A percentile compares a stretch with the other conserved stretches of the same genome.
phyloP scores from a whole-genome alignment of 2,113 vertebrate genomes.

The Egretta garzetta region DNA sequence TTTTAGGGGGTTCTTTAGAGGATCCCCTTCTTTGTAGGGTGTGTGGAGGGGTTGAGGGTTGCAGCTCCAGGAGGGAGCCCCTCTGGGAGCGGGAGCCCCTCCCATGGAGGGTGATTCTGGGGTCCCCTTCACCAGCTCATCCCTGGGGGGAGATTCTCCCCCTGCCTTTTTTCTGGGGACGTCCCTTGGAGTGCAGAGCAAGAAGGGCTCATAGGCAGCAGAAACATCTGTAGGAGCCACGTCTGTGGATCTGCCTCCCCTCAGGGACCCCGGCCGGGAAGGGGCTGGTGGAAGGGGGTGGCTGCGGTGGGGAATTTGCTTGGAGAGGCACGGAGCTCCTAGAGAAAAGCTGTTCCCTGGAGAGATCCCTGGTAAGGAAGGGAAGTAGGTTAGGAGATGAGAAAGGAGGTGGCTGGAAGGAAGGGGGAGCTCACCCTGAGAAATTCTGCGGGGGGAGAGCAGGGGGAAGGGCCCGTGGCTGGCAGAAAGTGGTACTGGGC shows the following conservation, averaged over 20 bases:
- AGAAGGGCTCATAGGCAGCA: not conserved
- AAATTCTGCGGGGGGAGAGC: too few relatives aligned
- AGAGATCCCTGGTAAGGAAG: not conserved
- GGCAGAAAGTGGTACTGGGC: not conserved
- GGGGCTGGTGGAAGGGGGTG: not conserved
- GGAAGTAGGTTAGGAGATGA: not conserved
- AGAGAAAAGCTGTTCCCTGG: not conserved
- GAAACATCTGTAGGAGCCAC: not conserved
- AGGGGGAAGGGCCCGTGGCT: too few relatives aligned
- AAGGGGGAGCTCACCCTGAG: not conserved
- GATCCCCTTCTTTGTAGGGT: not conserved
- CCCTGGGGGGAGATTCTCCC: not conserved
- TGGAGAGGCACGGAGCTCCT: too few relatives aligned
- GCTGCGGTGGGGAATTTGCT: accelerated
- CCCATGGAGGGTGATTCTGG: too few relatives aligned
- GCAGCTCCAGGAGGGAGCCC: not conserved
- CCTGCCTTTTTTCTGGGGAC: not conserved
- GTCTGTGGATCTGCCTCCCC: not conserved
- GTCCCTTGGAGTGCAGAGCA: too few relatives aligned
- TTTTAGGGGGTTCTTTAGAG: not conserved
- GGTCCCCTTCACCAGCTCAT: not conserved
- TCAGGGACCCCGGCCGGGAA: not conserved
- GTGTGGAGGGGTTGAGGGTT: not conserved
- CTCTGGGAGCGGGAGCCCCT: not conserved
- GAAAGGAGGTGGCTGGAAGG: not conserved